phyloP scores from a whole-genome alignment of 2,888 invertebrate species.

The Acanthacorydalis orientalis region DNA sequence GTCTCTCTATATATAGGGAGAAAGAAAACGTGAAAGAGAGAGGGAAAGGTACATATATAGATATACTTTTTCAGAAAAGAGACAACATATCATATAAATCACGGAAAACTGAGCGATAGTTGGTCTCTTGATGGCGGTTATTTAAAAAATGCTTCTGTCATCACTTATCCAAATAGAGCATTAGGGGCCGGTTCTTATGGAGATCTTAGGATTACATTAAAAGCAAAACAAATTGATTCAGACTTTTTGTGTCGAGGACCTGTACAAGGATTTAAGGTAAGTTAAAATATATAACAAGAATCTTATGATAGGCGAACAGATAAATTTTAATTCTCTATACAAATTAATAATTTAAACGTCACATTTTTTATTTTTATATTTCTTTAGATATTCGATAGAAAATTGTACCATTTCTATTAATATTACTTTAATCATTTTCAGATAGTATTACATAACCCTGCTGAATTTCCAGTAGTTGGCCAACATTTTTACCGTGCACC shows the following conservation, averaged over 20 bases:
- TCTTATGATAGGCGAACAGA: background rate
- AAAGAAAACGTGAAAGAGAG: too few relatives aligned
- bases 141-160: background rate
- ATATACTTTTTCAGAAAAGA: too few relatives aligned
- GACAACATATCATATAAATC: too few relatives aligned
- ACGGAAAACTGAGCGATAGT: too few relatives aligned
- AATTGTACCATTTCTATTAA: constrained; percentile 1
- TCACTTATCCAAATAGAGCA: background rate
- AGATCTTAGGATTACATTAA: constrained; percentile 9
- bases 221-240: constrained; percentile 1
- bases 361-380: background rate
- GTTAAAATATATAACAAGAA: background rate
- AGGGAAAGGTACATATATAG: too few relatives aligned
- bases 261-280: constrained; percentile 16
- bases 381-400: background rate
- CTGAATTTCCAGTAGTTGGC: constrained; percentile 46
- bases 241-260: constrained; percentile 15
- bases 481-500: constrained; percentile 56
- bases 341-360: too few relatives aligned
- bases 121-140: constrained; percentile 8
- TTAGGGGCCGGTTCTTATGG: background rate
- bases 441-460: constrained; percentile 51
- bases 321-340: background rate
- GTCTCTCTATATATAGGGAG: too few relatives aligned
- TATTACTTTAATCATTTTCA: constrained; percentile 13